Conservation (phyloP, 2,797 vertebrate species). For the Podarcis siculus region DNA sequence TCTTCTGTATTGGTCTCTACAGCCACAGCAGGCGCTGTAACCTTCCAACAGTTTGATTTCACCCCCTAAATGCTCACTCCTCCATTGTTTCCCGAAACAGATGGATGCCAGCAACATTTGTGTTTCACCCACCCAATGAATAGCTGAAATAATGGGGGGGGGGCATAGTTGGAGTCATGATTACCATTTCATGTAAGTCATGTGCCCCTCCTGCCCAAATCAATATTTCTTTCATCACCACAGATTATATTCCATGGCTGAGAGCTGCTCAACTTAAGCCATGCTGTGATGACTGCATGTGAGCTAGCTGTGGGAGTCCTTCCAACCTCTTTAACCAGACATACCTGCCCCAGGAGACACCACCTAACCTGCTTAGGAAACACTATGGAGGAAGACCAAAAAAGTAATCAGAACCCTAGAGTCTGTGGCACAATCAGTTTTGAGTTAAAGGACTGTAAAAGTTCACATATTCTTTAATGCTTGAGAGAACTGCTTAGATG, state of each 20-base stretch:
- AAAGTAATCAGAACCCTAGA: background rate
- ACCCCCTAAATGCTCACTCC: too few species aligned
- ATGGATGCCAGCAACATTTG: too few species aligned
- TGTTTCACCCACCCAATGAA: too few species aligned
- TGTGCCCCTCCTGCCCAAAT: background rate
- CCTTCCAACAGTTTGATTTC: too few species aligned
- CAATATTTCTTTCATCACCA: too few species aligned
- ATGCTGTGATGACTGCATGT: background rate
- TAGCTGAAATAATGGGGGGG: too few species aligned
- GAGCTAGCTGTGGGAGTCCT: background rate
- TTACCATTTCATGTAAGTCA: background rate
- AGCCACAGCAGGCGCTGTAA: too few species aligned
- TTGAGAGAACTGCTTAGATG: accelerated
- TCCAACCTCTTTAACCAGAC: background rate
- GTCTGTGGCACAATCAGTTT: background rate
- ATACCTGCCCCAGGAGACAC: background rate
- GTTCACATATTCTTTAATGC: background rate
- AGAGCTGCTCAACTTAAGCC: background rate
- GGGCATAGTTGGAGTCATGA: too few species aligned
- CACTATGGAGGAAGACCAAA: background rate
- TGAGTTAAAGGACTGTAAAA: background rate
- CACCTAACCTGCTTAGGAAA: background rate
- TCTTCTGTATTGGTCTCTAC: too few species aligned
- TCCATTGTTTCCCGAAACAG: too few species aligned
- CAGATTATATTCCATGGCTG: background rate